Percentiles rank a stretch among this genome's conserved stretches.
Evolutionary conservation across 2,797 vertebrate genomes (phyloP).

Genomic region (Propithecus deckenii): DNA sequence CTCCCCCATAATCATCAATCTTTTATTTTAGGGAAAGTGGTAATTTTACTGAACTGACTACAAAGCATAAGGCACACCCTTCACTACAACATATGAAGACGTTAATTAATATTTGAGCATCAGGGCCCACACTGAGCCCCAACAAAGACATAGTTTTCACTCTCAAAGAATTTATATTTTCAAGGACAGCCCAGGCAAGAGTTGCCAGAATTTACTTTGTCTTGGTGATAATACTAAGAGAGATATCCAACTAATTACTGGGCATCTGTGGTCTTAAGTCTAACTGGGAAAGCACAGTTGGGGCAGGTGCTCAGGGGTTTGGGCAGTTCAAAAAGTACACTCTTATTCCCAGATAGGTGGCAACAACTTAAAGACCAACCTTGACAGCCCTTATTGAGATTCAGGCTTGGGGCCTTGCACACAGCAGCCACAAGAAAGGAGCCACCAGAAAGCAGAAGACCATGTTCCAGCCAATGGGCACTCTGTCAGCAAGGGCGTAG

Average conservation of each 20-base stretch:
- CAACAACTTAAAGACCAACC: not conserved
- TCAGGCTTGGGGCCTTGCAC: not conserved
- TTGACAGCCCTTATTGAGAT: not conserved
- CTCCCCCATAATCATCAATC: slow-evolving; percentile 39
- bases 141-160: not conserved
- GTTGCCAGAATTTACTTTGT: not conserved
- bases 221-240: not conserved
- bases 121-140: not conserved
- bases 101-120: slow-evolving; percentile 46
- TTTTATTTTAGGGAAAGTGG: slow-evolving; percentile 49
- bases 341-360: not conserved
- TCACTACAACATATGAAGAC: not conserved
- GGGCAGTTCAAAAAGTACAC: not conserved
- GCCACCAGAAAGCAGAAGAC: not conserved
- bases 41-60: slow-evolving; percentile 37
- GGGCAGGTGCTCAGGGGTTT: not conserved
- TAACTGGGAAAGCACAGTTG: not conserved
- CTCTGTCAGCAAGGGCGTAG: not conserved
- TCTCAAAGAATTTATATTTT: slow-evolving; percentile 23
- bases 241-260: not conserved
- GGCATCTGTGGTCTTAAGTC: not conserved
- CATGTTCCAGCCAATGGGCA: not conserved
- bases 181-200: not conserved
- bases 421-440: not conserved
- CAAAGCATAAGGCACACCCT: not conserved